phyloP scores from a whole-genome alignment of 2,888 invertebrate species.

The Corythucha ciliata region DNA sequence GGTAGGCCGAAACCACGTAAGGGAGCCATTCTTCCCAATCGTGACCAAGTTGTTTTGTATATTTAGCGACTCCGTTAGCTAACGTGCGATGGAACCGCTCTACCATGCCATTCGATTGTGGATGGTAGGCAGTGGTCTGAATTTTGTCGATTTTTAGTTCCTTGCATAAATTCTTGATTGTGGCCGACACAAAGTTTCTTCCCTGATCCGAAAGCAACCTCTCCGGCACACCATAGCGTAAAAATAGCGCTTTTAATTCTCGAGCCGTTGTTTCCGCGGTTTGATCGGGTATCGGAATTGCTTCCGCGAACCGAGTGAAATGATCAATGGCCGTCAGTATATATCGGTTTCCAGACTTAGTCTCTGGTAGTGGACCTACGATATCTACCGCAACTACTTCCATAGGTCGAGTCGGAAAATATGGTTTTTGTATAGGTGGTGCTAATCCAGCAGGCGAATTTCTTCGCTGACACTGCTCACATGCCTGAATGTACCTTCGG shows the following conservation, averaged over 20 bases:
- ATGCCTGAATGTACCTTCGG: neutral
- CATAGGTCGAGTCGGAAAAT: neutral
- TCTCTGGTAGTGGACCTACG: neutral
- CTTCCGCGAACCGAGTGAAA: neutral
- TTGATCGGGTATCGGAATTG: neutral
- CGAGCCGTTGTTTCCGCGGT: constrained; percentile 11
- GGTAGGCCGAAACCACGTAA: constrained; percentile 37
- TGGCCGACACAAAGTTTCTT: neutral
- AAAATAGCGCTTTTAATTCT: constrained; percentile 27
- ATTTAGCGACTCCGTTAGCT: neutral
- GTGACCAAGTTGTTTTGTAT: neutral
- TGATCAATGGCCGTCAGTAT: neutral
- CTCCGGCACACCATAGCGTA: neutral
- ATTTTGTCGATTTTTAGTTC: neutral
- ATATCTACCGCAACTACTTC: neutral
- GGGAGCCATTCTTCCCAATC: constrained; percentile 35
- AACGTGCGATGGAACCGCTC: constrained; percentile 29
- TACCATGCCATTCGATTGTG: neutral
- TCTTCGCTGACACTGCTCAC: neutral
- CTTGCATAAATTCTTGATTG: neutral
- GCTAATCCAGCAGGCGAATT: neutral
- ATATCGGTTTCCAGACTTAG: neutral
- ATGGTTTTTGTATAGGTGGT: neutral
- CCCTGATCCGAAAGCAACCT: neutral
- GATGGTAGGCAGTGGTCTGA: neutral